Base-by-base conservation (phyloP, 1,140 invertebrate species). In the Aphelenchoides avenae region DNA sequence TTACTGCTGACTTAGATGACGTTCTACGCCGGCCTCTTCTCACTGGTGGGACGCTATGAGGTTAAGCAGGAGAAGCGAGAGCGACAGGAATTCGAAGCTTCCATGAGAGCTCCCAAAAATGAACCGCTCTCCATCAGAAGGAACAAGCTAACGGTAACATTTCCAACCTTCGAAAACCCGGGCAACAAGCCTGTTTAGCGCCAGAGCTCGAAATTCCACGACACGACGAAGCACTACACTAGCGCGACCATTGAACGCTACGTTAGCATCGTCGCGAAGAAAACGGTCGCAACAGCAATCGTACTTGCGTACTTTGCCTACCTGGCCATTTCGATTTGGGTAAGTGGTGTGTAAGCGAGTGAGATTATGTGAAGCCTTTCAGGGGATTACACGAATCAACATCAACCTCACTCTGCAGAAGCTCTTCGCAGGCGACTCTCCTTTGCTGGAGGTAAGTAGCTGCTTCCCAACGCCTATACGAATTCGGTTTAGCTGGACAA, bases 331-430 rank as follows among this genome's bases (percentile, higher is more conserved):
- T 60, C 66, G 34, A 69, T 77, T 57, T 73, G 52, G 37, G 68
- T 71, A 53, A 52, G 44, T 26, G 5, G 27, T 58, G 6, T 47
- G 11, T 22, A 5, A 20, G 34, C 1, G 29, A 13, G 22, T 37
- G 5, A 22, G 2, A 57, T 42, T 52, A 47, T 9, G 1, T 47
- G 22, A 26, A 29, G 30, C 5, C 27, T 27, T 76, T 49, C 40
- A 70, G 74, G 71, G 71, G 41, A 76, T 74, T 30, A 77, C 75
- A 13, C 54, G 51, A 39, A 65, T 75, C 33, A 65, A 77, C 42
- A 70, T 77, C 46, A 76, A 76, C 39, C 42, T 75, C 27, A 68
- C 72, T 2, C 59, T 64, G 18, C 64, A 76, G 49, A 76, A 75
- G 43, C 49, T 75, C 5, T 75, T 74, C 43, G 54, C 71, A 5